Base-by-base conservation (phyloP, 2,113 vertebrate genomes). In the Myocastor coypus region DNA sequence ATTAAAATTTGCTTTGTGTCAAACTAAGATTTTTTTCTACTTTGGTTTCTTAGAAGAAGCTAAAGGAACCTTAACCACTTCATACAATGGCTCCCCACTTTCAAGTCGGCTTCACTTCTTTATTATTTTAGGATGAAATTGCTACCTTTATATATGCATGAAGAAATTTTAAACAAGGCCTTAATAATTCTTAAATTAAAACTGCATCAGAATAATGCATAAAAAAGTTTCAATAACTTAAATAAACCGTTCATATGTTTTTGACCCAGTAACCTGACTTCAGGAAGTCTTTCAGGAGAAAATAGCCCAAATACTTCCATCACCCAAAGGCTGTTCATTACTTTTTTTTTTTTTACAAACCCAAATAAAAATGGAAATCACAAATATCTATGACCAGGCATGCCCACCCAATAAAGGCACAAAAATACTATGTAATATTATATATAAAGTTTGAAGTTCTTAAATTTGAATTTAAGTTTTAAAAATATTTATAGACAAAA, bases 141-240 rank as follows among this genome's bases (percentile, higher is more conserved):
- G 28, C 19, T 71, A 61, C 2, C 69, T 50, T 87, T 92, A 93
- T 12, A 42, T 59, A 83, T 19, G 19, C 7, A 69, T 6, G 8
- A 78, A 91, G 64, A 91, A 91, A 94, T 34, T 61, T 63, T 17
- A 86, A 93, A 37, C 7, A n/a, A 77, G 30, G 16, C 37, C 73
- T 78, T 78, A 78, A 34, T 83, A 63, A 93, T 61, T 85, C 30
- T 92, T 81, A 94, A 94, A 68, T 57, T 93, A 81, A 19, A 89
- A 80, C 1, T 95, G 9, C 55, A 73, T 71, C 84, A 96, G 66
- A 78, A 82, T 4, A 89, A 34, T 73, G 57, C 82, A 11, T 94
- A 30, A 82, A 94, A 91, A 83, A 86, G 19, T 86, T 78, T 82
- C 50, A 75, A 93, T 26, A 88, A 83, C 24, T 86, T 87, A 55